Conservation (phyloP, 2,113 vertebrate species). For the Noturus placidus region DNA sequence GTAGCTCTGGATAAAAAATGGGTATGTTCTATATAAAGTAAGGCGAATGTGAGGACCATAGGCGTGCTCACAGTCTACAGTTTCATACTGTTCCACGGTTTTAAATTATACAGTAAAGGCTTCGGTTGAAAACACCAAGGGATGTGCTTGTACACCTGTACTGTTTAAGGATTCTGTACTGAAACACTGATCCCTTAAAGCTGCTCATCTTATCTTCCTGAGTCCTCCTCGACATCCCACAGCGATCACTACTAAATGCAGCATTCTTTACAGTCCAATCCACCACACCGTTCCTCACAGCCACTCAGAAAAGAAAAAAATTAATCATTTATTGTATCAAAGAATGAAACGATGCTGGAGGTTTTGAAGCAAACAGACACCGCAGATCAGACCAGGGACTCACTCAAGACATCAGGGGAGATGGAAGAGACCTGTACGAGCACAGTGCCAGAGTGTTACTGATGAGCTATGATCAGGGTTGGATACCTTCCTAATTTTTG, state of each 20-base stretch:
- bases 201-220: background rate
- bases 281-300: background rate
- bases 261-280: conserved; percentile 3
- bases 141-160: conserved; percentile 9
- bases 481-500: background rate
- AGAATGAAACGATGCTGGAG: background rate
- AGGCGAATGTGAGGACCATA: background rate
- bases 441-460: background rate
- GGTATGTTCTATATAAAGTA: background rate
- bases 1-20: background rate
- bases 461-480: background rate
- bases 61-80: background rate
- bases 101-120: background rate
- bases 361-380: background rate
- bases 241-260: conserved; percentile 1
- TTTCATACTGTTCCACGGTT: background rate
- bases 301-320: background rate
- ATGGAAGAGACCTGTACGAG: no score
- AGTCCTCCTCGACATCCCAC: background rate
- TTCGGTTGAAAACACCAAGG: background rate
- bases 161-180: conserved; percentile 10
- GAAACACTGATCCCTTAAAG: conserved; percentile 7
- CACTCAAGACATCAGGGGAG: background rate
- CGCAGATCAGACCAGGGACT: background rate
- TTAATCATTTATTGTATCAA: no score